These are phyloP conservation scores for Beroe forskalii DNA, from an alignment of 37 sponge, comb jelly and placozoan species.

Conservation along the genomic window DNA sequence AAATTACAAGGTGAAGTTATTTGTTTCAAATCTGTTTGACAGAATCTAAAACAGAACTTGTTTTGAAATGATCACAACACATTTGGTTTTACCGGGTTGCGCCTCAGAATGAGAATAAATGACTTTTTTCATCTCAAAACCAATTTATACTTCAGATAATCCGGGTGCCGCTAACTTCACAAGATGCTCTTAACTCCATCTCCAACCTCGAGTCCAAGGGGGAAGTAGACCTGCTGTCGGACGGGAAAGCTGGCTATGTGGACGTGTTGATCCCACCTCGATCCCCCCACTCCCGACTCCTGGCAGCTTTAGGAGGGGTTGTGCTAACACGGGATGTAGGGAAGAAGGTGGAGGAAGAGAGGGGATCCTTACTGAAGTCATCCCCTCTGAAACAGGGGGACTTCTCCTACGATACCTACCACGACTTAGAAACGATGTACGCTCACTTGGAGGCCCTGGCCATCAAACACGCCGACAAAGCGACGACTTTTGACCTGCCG, in stretches of 20 bases:
- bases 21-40: too few species aligned
- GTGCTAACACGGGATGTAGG: neutral
- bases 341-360: neutral
- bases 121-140: too few species aligned
- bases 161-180: neutral
- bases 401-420: constrained; percentile 21
- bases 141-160: too few species aligned
- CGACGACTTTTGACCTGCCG: neutral
- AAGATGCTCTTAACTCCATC: neutral
- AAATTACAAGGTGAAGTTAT: neutral
- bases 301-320: neutral
- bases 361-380: neutral
- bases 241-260: neutral
- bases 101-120: too few species aligned
- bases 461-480: neutral
- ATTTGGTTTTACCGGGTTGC: too few species aligned
- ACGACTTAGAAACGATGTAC: neutral
- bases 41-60: too few species aligned
- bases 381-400: neutral
- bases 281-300: neutral
- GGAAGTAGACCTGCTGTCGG: neutral
- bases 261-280: neutral
- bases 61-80: too few species aligned
- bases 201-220: neutral
- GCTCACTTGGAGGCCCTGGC: neutral